Base-by-base conservation (phyloP, 2,113 vertebrate species). In the Mola mola region DNA sequence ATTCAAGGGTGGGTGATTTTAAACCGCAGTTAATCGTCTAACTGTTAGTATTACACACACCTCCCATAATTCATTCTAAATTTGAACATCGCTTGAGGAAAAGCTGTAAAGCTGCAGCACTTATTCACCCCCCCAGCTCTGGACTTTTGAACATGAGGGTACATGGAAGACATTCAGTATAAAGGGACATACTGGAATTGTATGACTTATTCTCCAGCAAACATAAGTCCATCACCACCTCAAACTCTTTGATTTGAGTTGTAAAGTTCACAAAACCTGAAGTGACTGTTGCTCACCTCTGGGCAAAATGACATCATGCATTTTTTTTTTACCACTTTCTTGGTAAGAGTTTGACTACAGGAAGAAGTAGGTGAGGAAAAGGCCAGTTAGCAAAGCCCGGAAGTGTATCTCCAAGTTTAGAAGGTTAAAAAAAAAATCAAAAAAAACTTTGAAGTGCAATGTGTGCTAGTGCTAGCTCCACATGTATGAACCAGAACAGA, bases 301-400 rank as follows among this genome's bases (percentile, higher is more conserved):
- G 31, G 63, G 53, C 2, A 2, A 57, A 59, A 64, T 78, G 53
- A 75, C 64, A 78, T 68, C 71, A 71, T 82, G 61, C 55, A 33
- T 47, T 10, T 55, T 51, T 66, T 13, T 24, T 59, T 68, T 17
- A 24, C 37, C 38, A 21, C 21, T 4, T 38, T 42, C 56, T 70
- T 64, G 24, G 56, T 33, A 36, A 33, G 48, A 63, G 34, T 48
- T 48, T 36, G 15, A 22, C 38, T 40, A 17, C 34, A 38, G 31
- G 37, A 51, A 42, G 50, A 49, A 9, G 33, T 22, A 17, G 33
- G 53, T 34, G 33, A 70, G 40, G 46, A 52, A 68, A 73, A 59
- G 48, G 15, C 21, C 34, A 20, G 24, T 66, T 53, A 44, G 51
- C 24, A 78, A 68, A 60, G 44, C 66, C 64, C 57, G 60, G 25